Evolutionary conservation across 1,140 invertebrate genomes (phyloP), one percentile per base, ranked within the genome.

Genomic region (Pseudomyrmex dendroicus): DNA sequence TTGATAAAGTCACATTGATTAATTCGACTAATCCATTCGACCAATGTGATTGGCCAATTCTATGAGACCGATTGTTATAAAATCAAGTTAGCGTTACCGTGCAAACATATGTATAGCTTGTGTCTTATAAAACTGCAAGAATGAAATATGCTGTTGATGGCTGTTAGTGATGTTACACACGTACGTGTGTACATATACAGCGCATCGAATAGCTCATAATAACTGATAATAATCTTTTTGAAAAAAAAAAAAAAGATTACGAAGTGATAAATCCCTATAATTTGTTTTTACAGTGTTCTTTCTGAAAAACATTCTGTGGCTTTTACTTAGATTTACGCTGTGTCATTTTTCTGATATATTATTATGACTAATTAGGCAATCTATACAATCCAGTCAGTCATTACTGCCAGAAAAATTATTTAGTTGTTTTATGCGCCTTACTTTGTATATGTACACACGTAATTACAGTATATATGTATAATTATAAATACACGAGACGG

Each of bases 401-500:
- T 82, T 87, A 84, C 64, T 80, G 57, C 52, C 74, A 70, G 25
- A 77, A 82, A 35, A 35, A 35, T 35, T 35, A 35, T 0, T 35
- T 35, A 35, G 35, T 35, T 35, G 35, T 35, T 35, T 35, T 7
- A 35, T 52, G 9, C 50, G 50, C 35, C 7, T 35, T 7, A 66
- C 82, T 82, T 70, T 63, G 84, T 85, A 67, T 82, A 83, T 76
- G 82, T 62, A 59, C 68, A 86, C 52, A 76, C 62, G 82, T 72
- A 84, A 86, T 68, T 77, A 44, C n/a, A 59, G 48, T 82, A 73
- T 82, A 50, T 80, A 86, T 86, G 44, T 84, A 85, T 73, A 35
- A 35, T 63, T 54, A 84, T 80, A 80, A 87, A 87, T 87, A 87
- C 82, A 87, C 50, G 72, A 85, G 66, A 61, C 17, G 67, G 84